These are phyloP conservation scores for Eupithecia vulgata DNA, from an alignment of 2,888 invertebrate genomes.

Conservation along the genomic window DNA sequence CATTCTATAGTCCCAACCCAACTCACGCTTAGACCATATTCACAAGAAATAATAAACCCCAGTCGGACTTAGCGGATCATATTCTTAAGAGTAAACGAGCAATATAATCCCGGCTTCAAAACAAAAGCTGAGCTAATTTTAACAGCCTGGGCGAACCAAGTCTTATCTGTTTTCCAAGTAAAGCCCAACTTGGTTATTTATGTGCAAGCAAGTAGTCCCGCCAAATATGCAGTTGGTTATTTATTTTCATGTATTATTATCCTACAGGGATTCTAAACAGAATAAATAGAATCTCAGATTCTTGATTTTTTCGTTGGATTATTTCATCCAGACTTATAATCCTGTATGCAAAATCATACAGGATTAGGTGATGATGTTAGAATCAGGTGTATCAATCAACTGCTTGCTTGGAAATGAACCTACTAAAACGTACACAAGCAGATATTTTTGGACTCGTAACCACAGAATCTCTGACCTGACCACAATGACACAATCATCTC, in stretches of 20 bases:
- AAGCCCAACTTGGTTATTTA: slow-evolving; percentile 3
- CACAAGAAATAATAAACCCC: background rate
- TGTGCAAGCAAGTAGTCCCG: background rate
- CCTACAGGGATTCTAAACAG: background rate
- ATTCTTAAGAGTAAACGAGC: background rate
- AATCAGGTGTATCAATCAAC: too few relatives aligned
- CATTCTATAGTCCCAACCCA: background rate
- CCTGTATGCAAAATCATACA: too few relatives aligned
- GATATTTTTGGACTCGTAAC: background rate
- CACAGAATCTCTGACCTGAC: background rate
- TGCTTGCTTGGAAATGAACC: background rate
- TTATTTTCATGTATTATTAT: background rate
- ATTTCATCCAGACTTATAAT: too few relatives aligned
- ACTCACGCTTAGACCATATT: too few relatives aligned
- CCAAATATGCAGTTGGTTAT: background rate
- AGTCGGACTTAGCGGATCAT: background rate
- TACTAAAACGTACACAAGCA: background rate
- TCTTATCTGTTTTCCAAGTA: slow-evolving; percentile 5
- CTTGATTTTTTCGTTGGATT: too few relatives aligned
- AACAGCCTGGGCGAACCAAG: background rate
- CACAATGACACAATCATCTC: slow-evolving; percentile 19
- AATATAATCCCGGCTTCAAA: background rate
- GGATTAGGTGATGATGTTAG: too few relatives aligned
- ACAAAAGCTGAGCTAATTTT: slow-evolving; percentile 3
- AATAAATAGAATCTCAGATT: background rate